Percentiles rank a stretch among this genome's conserved stretches.
Evolutionary conservation across 2,113 vertebrate genomes (phyloP).

Genomic region (Athene noctua): DNA sequence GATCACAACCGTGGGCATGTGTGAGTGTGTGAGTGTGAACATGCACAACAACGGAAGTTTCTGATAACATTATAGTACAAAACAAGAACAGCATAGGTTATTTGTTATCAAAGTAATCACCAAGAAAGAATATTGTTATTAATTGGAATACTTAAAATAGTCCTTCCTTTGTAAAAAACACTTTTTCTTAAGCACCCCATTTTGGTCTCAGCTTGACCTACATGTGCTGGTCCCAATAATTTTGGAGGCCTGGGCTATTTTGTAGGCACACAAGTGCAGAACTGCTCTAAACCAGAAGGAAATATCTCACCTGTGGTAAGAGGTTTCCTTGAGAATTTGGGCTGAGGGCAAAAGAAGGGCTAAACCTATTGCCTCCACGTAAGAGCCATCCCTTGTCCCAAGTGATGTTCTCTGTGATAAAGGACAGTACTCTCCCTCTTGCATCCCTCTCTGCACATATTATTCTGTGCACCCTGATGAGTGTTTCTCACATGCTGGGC

Average conservation of each 20-base stretch:
- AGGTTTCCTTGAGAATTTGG: background rate
- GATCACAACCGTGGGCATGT: background rate
- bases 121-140: background rate
- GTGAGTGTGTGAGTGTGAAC: no score
- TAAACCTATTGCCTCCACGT: background rate
- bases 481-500: background rate
- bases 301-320: rapidly evolving
- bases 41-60: background rate
- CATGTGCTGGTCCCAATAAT: background rate
- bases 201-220: background rate
- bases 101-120: background rate
- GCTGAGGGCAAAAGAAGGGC: background rate
- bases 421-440: no score
- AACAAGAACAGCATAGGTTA: background rate
- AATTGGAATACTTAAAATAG: background rate
- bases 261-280: background rate
- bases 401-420: background rate
- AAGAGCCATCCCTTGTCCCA: background rate
- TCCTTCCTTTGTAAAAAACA: background rate
- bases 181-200: background rate
- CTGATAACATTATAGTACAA: background rate
- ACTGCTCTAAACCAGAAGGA: background rate
- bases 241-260: background rate
- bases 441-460: background rate
- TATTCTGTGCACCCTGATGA: background rate